Conservation (phyloP, 2,797 vertebrate genomes). For the Etheostoma nigrum region DNA sequence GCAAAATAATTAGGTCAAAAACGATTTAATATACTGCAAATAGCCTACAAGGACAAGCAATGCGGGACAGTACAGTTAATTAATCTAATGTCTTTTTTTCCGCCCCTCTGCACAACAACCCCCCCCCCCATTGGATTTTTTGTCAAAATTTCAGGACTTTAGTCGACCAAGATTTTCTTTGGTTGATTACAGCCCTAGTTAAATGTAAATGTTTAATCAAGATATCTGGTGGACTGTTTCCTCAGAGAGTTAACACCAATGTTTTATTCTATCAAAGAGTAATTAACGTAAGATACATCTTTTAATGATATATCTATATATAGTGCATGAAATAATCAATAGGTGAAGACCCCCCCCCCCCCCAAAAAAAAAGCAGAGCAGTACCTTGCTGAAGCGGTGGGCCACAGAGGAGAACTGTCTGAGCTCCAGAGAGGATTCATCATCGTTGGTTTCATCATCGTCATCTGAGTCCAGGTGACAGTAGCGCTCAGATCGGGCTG, state of each 20-base stretch:
- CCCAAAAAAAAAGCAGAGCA: not conserved
- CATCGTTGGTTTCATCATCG: constrained; percentile 91
- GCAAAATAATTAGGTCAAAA: too few relatives aligned
- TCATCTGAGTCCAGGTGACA: constrained; percentile 91
- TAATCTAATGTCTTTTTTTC: too few relatives aligned
- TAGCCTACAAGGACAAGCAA: too few relatives aligned
- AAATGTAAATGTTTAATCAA: not conserved
- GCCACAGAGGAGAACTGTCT: constrained; percentile 95
- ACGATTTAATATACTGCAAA: too few relatives aligned
- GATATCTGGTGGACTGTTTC: not conserved
- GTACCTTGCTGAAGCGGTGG: constrained; percentile 95
- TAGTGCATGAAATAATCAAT: not conserved
- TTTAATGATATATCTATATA: not conserved
- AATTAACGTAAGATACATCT: not conserved
- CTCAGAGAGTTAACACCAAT: not conserved
- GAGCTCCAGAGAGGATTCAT: constrained; percentile 91
- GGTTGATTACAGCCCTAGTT: too few relatives aligned
- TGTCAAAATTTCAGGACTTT: too few relatives aligned
- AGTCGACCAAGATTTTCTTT: too few relatives aligned
- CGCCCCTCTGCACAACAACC: too few relatives aligned
- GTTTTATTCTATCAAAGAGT: not conserved
- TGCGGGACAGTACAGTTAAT: too few relatives aligned
- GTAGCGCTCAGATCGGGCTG: constrained; percentile 92
- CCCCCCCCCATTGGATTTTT: too few relatives aligned
- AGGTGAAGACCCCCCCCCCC: not conserved